These are phyloP conservation scores for Dryoscopus gambensis DNA, from an alignment of 2,113 vertebrate genomes.

Conservation along the genomic window DNA sequence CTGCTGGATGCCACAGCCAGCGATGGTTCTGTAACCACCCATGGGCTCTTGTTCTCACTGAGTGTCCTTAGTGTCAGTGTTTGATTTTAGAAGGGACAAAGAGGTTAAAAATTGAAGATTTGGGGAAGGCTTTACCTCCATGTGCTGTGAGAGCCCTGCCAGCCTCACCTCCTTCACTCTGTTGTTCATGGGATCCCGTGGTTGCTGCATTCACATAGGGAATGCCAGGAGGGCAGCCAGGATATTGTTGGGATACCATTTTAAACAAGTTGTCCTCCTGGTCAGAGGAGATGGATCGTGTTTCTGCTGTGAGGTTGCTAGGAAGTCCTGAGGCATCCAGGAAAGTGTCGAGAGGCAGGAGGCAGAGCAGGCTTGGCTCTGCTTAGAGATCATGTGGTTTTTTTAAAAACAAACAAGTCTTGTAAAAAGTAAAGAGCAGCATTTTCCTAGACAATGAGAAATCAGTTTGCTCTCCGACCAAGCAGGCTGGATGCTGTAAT, in stretches of 20 bases:
- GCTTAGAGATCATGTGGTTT: not conserved
- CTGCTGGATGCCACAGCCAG: not conserved
- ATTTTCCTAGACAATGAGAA: constrained; percentile 15
- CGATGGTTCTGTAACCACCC: not conserved
- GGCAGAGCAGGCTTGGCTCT: not conserved
- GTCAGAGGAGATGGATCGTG: not conserved
- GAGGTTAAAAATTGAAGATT: not conserved
- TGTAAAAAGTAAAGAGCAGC: constrained; percentile 1
- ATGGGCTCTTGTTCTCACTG: not conserved
- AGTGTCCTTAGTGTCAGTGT: not conserved
- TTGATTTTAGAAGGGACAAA: not conserved
- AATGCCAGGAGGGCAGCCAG: not conserved
- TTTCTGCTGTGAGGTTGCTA: not conserved
- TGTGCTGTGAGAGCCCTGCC: not conserved
- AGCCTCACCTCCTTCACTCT: accelerated
- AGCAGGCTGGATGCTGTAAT: not conserved
- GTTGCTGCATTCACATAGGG: not conserved
- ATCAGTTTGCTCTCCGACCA: not conserved
- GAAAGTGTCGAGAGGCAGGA: not conserved
- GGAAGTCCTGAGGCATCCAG: not conserved
- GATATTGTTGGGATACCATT: not conserved
- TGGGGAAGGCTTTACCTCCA: not conserved
- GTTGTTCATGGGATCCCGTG: accelerated
- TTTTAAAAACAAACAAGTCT: constrained; percentile 13
- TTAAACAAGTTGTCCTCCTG: not conserved